phyloP scores from a whole-genome alignment of 2,888 invertebrate species.

The Phyllotreta striolata region DNA sequence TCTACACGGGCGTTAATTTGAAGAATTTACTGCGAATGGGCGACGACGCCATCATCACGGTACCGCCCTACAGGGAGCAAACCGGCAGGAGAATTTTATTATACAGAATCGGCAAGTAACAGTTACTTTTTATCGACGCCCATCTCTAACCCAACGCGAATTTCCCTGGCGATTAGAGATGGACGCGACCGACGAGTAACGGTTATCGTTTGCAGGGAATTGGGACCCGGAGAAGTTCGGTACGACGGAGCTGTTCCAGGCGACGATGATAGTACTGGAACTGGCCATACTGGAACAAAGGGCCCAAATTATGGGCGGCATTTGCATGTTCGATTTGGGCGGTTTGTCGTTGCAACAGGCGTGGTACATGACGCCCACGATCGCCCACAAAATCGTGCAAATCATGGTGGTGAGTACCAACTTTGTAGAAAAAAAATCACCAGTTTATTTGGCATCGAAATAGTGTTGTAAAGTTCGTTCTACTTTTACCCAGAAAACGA shows the following conservation, averaged over 20 bases:
- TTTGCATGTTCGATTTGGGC: slow-evolving; percentile 78
- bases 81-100: slow-evolving; percentile 75
- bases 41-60: slow-evolving; percentile 73
- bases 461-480: too few relatives aligned
- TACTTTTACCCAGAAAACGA: too few relatives aligned
- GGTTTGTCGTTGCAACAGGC: slow-evolving; percentile 76
- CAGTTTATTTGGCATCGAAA: not conserved
- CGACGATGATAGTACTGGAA: slow-evolving; percentile 74
- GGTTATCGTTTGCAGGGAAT: slow-evolving; percentile 64
- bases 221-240: slow-evolving; percentile 76
- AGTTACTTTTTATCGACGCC: not conserved
- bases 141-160: not conserved
- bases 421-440: not conserved
- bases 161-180: not conserved
- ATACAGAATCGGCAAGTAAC: slow-evolving; percentile 70
- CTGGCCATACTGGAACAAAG: slow-evolving; percentile 77
- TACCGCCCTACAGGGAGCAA: slow-evolving; percentile 80
- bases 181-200: too few relatives aligned
- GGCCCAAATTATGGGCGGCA: slow-evolving; percentile 79
- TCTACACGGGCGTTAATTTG: slow-evolving; percentile 73
- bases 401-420: slow-evolving; percentile 71
- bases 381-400: slow-evolving; percentile 73
- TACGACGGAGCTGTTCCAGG: slow-evolving; percentile 76
- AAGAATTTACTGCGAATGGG: slow-evolving; percentile 71
- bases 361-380: slow-evolving; percentile 75